Evolutionary conservation across 2,888 invertebrate genomes (phyloP).

Genomic region (Drosophila mettleri): DNA sequence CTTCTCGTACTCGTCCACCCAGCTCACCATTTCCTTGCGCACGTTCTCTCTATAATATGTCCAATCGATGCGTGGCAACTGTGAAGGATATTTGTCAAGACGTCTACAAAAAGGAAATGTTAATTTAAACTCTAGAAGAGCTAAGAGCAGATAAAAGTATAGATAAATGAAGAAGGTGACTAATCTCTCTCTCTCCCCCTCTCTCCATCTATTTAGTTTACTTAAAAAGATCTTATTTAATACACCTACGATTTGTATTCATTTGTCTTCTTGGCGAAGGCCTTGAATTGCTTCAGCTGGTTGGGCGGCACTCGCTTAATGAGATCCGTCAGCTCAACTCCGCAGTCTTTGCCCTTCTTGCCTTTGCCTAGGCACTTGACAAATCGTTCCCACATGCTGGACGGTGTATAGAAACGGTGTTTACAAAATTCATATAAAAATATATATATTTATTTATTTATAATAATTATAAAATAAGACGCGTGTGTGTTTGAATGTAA

Average conservation of each 20-base stretch:
- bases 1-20: constrained; percentile 94
- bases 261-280: constrained; percentile 57
- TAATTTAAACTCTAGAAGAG: too few species aligned
- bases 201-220: not conserved
- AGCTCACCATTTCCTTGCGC: constrained; percentile 88
- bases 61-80: constrained; percentile 93
- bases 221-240: not conserved
- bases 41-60: constrained; percentile 89
- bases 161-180: not conserved
- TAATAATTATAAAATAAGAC: constrained; percentile 1
- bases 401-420: not conserved
- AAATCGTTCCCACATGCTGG: constrained; percentile 58
- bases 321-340: constrained; percentile 54
- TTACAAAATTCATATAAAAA: constrained; percentile 27
- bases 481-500: constrained; percentile 40
- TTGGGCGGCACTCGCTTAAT: constrained; percentile 71
- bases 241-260: constrained; percentile 66
- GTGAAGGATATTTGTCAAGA: constrained; percentile 86
- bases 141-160: not conserved
- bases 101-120: constrained; percentile 52
- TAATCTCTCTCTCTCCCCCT: not conserved
- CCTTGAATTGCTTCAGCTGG: constrained; percentile 60
- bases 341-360: not conserved
- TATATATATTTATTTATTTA: constrained; percentile 3
- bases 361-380: constrained; percentile 51